phyloP scores from a whole-genome alignment of 1,140 invertebrate species.

The Apocrypta bakeri region DNA sequence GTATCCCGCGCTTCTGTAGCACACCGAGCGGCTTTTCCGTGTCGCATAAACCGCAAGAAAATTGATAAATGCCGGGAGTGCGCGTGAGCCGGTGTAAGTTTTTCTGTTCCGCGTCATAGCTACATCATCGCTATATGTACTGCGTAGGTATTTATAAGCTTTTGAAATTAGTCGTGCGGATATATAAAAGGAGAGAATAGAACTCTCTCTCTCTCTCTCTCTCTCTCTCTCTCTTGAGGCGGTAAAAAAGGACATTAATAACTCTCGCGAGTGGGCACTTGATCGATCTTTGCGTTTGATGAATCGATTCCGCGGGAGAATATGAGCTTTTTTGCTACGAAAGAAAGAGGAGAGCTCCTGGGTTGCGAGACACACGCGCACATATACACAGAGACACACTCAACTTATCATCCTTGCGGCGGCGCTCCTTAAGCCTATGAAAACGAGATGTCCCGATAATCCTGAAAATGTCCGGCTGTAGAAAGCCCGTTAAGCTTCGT shows the following conservation, averaged over 20 bases:
- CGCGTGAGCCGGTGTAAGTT: neutral
- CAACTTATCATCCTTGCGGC: slow-evolving; percentile 7
- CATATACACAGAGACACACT: too few species aligned
- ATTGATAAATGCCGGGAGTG: neutral
- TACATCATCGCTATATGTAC: neutral
- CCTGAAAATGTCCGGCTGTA: slow-evolving; percentile 5
- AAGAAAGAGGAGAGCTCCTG: too few species aligned
- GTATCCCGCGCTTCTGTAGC: neutral
- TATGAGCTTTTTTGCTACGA: neutral
- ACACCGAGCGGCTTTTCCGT: too few species aligned
- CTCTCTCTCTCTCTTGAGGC: too few species aligned
- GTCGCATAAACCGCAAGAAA: neutral
- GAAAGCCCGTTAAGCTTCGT: slow-evolving; percentile 19
- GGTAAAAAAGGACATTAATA: slow-evolving; percentile 29
- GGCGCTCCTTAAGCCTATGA: slow-evolving; percentile 32
- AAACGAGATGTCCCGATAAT: slow-evolving; percentile 28
- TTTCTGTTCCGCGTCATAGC: neutral
- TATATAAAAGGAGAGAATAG: slow-evolving; percentile 14
- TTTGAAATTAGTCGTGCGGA: slow-evolving; percentile 56
- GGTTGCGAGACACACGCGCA: too few species aligned
- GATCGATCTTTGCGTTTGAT: slow-evolving; percentile 44
- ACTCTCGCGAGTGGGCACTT: slow-evolving; percentile 32
- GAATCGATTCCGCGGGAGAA: slow-evolving; percentile 20
- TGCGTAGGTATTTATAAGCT: neutral
- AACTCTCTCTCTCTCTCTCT: too few species aligned